Percentiles rank a stretch among this genome's conserved stretches.
These are phyloP conservation scores for Mobula birostris DNA, from an alignment of 2,113 vertebrate genomes.

Conservation along the genomic window DNA sequence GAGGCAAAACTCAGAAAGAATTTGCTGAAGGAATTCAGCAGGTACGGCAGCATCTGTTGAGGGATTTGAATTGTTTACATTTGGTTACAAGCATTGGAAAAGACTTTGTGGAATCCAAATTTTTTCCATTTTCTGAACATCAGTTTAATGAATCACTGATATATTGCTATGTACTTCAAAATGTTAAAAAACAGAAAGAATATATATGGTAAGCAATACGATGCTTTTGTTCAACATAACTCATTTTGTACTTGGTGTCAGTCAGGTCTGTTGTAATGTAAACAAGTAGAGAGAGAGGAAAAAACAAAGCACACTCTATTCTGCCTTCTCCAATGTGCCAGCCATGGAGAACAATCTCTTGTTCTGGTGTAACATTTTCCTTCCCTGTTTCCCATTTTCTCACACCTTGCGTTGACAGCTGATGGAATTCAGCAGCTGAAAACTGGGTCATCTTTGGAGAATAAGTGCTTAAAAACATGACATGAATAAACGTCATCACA, in stretches of 20 bases:
- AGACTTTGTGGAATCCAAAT: not conserved
- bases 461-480: too few species aligned
- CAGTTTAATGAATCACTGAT: not conserved
- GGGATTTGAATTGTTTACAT: too few species aligned
- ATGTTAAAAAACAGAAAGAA: not conserved
- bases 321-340: not conserved
- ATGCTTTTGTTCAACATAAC: not conserved
- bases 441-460: too few species aligned
- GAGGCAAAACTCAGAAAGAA: too few species aligned
- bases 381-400: not conserved
- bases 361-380: not conserved
- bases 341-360: not conserved
- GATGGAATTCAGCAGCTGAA: too few species aligned
- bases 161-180: not conserved
- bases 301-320: not conserved
- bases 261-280: not conserved
- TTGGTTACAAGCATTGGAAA: not conserved
- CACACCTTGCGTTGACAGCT: too few species aligned
- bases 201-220: not conserved
- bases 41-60: too few species aligned
- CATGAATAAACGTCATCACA: too few species aligned
- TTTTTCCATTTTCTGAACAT: not conserved
- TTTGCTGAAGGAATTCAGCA: too few species aligned
- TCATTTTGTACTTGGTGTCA: not conserved
- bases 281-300: not conserved